These are phyloP conservation scores for Drosophila subquinaria DNA, from an alignment of 2,888 invertebrate genomes.

Conservation along the genomic window DNA sequence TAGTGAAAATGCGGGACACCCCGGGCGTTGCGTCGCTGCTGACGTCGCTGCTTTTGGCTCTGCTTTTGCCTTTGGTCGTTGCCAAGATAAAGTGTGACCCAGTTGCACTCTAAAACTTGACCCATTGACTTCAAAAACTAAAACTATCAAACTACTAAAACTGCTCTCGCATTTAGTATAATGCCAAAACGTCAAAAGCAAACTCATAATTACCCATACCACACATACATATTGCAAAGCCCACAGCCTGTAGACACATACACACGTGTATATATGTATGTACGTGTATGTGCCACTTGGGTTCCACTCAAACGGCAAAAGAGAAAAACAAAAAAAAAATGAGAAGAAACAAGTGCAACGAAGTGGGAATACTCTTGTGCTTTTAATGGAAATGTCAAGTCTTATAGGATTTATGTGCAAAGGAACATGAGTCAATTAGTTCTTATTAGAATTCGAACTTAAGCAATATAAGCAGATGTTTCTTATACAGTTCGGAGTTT, in stretches of 20 bases:
- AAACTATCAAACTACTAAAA: constrained; percentile 41
- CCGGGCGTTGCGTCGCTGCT: constrained; percentile 57
- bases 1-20: constrained; percentile 74
- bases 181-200: constrained; percentile 37
- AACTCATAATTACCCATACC: constrained; percentile 66
- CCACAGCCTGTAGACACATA: constrained; percentile 1
- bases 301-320: constrained; percentile 12
- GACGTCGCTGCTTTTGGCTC: constrained; percentile 27
- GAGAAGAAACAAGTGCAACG: constrained; percentile 4
- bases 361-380: constrained; percentile 19
- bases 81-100: constrained; percentile 74
- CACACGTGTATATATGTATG: not conserved
- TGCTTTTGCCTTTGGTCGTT: not conserved
- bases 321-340: constrained; percentile 1
- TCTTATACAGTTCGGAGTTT: not conserved
- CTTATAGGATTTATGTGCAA: not conserved
- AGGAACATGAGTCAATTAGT: too few relatives aligned
- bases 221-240: constrained; percentile 7
- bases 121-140: constrained; percentile 80
- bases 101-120: constrained; percentile 83
- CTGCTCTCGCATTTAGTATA: constrained; percentile 47
- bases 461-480: not conserved
- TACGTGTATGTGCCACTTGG: constrained; percentile 10
- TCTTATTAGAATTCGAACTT: not conserved
- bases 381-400: not conserved